Evolutionary conservation across 2,888 invertebrate genomes (phyloP).

Genomic region (Unio pictorum): DNA sequence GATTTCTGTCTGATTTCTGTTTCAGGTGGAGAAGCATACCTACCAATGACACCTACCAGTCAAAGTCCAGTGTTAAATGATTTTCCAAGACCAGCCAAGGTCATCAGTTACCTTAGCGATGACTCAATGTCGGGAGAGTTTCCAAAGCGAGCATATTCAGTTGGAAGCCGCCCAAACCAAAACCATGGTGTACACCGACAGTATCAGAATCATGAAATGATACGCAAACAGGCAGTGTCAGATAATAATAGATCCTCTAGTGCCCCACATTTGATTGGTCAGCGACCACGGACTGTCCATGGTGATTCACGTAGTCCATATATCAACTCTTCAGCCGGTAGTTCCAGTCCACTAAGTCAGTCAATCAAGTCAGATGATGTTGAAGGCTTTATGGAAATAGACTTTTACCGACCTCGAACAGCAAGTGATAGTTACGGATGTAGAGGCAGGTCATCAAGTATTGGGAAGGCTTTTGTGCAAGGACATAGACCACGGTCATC

Average conservation of each 20-base stretch:
- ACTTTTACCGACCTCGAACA: slow-evolving; percentile 61
- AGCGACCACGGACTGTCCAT: slow-evolving; percentile 17
- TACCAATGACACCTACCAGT: slow-evolving; percentile 55
- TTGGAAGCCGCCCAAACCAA: slow-evolving; percentile 81
- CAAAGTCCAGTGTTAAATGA: slow-evolving; percentile 43
- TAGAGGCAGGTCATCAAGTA: slow-evolving; percentile 63
- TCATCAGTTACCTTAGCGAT: slow-evolving; percentile 78
- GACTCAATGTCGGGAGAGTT: slow-evolving; percentile 73
- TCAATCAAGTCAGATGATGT: slow-evolving; percentile 59
- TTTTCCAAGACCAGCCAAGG: slow-evolving; percentile 83
- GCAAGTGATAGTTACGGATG: slow-evolving; percentile 63
- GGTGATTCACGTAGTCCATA: slow-evolving; percentile 11
- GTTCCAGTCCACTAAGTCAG: slow-evolving; percentile 49
- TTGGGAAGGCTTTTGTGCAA: slow-evolving; percentile 46
- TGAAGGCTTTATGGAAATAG: slow-evolving; percentile 69
- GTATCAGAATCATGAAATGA: slow-evolving; percentile 44
- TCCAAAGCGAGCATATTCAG: slow-evolving; percentile 83
- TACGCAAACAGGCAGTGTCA: slow-evolving; percentile 37
- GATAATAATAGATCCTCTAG: slow-evolving; percentile 78
- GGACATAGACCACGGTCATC: slow-evolving; percentile 63
- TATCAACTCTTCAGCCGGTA: slow-evolving; percentile 10
- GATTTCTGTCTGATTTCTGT: background rate
- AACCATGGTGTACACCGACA: slow-evolving; percentile 29
- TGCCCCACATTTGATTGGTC: slow-evolving; percentile 77
- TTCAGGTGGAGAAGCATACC: slow-evolving; percentile 74